These are phyloP conservation scores for Pseudorhombus dupliciocellatus DNA, from an alignment of 2,113 vertebrate genomes.

Conservation along the genomic window DNA sequence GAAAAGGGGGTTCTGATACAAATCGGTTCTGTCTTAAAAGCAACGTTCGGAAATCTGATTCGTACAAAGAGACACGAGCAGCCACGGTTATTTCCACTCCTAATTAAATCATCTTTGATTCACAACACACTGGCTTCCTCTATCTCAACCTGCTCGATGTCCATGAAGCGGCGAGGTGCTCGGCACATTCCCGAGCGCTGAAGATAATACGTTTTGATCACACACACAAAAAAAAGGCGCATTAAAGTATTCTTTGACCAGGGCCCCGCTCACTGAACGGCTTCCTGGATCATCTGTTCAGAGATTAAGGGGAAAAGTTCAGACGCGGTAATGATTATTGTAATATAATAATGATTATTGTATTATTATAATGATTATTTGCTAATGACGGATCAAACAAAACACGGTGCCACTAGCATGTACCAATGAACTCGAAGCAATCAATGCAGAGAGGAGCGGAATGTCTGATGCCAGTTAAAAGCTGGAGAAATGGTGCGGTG, in stretches of 20 bases:
- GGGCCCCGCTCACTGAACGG: slow-evolving; percentile 31
- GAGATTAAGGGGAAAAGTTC: slow-evolving; percentile 62
- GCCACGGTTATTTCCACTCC: neutral
- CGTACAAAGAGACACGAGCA: slow-evolving; percentile 23
- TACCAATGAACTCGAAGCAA: slow-evolving; percentile 51
- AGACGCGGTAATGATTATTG: slow-evolving; percentile 60
- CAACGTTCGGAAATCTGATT: slow-evolving; percentile 29
- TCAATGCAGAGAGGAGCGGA: slow-evolving; percentile 45
- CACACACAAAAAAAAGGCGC: neutral
- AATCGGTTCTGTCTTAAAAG: slow-evolving; percentile 30
- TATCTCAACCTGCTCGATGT: slow-evolving; percentile 23
- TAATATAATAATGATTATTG: too few species aligned
- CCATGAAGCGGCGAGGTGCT: neutral
- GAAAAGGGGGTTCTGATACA: slow-evolving; percentile 1
- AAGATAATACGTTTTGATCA: slow-evolving; percentile 51
- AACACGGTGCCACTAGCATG: slow-evolving; percentile 45
- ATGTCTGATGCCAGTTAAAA: neutral
- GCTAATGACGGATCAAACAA: slow-evolving; percentile 69
- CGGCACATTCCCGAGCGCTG: neutral
- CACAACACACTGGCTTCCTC: slow-evolving; percentile 29
- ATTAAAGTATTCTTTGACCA: slow-evolving; percentile 28
- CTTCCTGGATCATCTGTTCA: slow-evolving; percentile 37
- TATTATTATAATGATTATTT: slow-evolving; percentile 64
- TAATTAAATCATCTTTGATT: slow-evolving; percentile 41
- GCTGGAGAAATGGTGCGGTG: neutral